Base-by-base conservation (phyloP, 2,113 vertebrate species). In the Limnothrissa miodon region DNA sequence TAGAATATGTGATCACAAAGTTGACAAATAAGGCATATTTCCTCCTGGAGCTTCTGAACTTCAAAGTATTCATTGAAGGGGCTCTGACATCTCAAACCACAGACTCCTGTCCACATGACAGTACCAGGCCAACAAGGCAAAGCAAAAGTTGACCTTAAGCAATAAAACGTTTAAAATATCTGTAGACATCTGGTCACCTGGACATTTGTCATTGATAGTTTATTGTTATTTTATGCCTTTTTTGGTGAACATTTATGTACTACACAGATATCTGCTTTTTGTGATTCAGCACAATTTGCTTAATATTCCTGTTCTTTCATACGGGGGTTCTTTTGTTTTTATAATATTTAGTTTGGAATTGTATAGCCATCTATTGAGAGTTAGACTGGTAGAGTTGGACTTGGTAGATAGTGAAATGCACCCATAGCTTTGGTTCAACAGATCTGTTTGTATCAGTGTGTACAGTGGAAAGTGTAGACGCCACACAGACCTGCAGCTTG, bases 11-110 rank as follows among this genome's bases (percentile, higher is more conserved):
- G 85, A 74, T 74, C 66, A 91, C 88, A 82, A 89, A 92, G 91
- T 91, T 89, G 86, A 85, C 87, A 87, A 80, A 85, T 88, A 91
- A 89, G 90, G 44, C 90, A 87, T 90, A 88, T 89, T 84, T 79
- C 59, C 21, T 82, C 89, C 90, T 86, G 74, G 83, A 91, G 90
- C 86, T 85, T 74, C 78, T 86, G 59, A 62, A 93, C 93, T 92
- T 93, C 92, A 94, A 93, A 94, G 92, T 79, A 81, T 78, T 84
- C 21, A 19, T 83, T 4, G 42, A 89, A 89, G 84, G 89, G 82
- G 87, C 85, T 56, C 87, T 88, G 91, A 90, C 93, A 91, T 93
- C 84, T 84, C 9, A 88, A 90, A 87, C 51, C 84, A 86, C 46
- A 44, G 53, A 81, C 87, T 86, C 78, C 83, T 85, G 80, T 87